phyloP scores from a whole-genome alignment of 2,888 invertebrate genomes.

The Dysmachus trigonus region DNA sequence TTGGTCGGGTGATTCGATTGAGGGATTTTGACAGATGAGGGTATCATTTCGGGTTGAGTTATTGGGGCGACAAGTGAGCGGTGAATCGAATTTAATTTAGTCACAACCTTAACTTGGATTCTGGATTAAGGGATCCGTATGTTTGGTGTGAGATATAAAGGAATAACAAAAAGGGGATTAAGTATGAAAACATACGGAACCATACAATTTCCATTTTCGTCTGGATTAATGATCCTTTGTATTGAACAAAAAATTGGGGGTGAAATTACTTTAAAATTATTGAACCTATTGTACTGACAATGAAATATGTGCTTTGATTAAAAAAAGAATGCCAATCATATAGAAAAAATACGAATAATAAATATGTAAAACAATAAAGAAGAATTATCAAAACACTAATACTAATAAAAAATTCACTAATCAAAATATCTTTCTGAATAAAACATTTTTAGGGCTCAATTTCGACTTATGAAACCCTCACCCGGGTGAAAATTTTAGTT shows the following conservation, averaged over 20 bases:
- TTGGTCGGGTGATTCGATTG: slow-evolving; percentile 16
- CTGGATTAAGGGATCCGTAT: not conserved
- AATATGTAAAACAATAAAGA: no score
- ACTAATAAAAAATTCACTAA: no score
- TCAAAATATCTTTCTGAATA: no score
- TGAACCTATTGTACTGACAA: no score
- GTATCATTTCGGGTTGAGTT: slow-evolving; percentile 2
- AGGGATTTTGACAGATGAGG: slow-evolving; percentile 1
- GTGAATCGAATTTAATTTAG: slow-evolving; percentile 1
- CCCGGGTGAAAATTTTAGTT: no score
- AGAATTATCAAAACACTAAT: no score
- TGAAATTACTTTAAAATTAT: not conserved
- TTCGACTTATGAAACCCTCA: no score
- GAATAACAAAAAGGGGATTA: not conserved
- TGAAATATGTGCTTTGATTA: no score
- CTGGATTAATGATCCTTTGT: not conserved
- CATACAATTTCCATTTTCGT: not conserved
- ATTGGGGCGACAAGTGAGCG: slow-evolving; percentile 32
- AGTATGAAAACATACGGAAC: not conserved
- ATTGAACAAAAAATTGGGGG: not conserved
- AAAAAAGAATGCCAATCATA: no score
- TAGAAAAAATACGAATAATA: no score
- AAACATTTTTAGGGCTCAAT: no score
- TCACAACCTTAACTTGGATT: not conserved
- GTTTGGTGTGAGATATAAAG: not conserved